These are phyloP conservation scores for rabbit (Oryctolagus cuniculus) DNA, from an alignment of 2,113 vertebrate species.

Conservation along the genomic window DNA sequence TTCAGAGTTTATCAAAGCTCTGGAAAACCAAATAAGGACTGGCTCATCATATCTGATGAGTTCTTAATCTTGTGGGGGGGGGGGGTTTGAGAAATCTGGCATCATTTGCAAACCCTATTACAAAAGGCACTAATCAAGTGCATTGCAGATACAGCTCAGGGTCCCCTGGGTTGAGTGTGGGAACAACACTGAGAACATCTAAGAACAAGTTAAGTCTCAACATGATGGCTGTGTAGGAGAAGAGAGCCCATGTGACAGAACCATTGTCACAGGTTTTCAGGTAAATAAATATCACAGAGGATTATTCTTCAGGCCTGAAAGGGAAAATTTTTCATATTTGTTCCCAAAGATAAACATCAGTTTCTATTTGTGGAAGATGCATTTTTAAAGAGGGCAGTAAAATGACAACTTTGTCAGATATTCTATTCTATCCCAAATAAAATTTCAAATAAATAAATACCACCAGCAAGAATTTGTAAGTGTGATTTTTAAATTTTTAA, in stretches of 20 bases:
- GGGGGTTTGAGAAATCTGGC: not conserved
- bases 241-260: not conserved
- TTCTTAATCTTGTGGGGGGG: conserved; percentile 19
- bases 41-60: not conserved
- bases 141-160: not conserved
- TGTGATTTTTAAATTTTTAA: not conserved
- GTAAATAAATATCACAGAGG: not conserved
- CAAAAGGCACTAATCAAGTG: not conserved
- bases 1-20: not conserved
- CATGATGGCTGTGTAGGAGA: not conserved
- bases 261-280: not conserved
- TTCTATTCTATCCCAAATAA: not conserved
- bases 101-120: not conserved
- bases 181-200: no score
- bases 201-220: no score
- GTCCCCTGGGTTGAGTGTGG: not conserved
- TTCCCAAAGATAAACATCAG: not conserved
- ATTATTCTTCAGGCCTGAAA: not conserved
- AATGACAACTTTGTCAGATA: not conserved
- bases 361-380: conserved; percentile 10
- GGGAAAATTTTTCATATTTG: not conserved
- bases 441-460: not conserved
- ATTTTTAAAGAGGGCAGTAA: conserved; percentile 4
- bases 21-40: conserved; percentile 33
- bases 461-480: not conserved